Base-by-base conservation (phyloP, 2,888 invertebrate species). In the Odontothrips loti region DNA sequence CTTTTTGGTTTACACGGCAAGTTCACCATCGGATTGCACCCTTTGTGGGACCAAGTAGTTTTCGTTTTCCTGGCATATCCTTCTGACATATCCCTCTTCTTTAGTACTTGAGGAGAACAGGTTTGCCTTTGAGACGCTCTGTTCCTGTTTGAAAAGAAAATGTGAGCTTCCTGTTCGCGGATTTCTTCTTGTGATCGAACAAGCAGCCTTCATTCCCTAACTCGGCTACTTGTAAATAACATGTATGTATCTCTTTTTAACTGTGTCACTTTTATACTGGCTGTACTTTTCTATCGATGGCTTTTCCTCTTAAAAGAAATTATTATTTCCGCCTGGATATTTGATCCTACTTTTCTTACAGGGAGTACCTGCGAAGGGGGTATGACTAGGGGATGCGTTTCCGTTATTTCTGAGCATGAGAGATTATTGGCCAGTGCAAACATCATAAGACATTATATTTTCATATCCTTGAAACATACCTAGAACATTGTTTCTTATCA, bases 261-360 rank as follows among this genome's bases (percentile, higher is more conserved):
- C 68, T 75, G 68, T 75, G 68, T 75, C 68, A 75, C 68, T 75
- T 75, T 75, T 75, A 27, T 75, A 75, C 68, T 75, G 68, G 68
- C 68, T 75, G 68, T 27, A 75, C 68, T 75, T 75, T 75, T 75
- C 68, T 75, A 75, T 75, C 27, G 68, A 75, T 27, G 68, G 27
- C 27, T 75, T 75, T 75, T 27, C 27, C 23, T 12, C 68, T 6
- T 10, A 23, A 15, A 58, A 20, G 1, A 58, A 58, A 17, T 58
- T 58, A 58, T 20, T 20, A 58, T 58, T 58, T 17, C 58, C 20
- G 58, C 20, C 20, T 58, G 15, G 11, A 15, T 20, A 58, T 58
- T 58, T 58, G 58, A 58, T 11, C 17, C 20, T 58, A 58, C 3
- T 43, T 43, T 43, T 43, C 34, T 43, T 43, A n/a, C 17, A 58